These are phyloP conservation scores for Amphiprion ocellaris DNA, from an alignment of 2,113 vertebrate genomes.

Conservation along the genomic window DNA sequence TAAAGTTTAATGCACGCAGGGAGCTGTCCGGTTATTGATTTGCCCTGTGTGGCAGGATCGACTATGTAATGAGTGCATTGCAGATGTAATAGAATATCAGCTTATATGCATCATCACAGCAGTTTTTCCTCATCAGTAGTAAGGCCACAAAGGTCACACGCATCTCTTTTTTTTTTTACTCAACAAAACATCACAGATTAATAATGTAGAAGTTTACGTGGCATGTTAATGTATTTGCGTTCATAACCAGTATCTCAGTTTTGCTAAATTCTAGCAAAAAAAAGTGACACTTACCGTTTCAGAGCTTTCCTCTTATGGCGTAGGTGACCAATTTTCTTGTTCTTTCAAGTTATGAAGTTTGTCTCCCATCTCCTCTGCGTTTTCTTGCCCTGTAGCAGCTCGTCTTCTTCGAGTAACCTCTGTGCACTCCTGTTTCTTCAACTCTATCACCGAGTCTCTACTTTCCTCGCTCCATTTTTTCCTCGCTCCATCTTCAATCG, in stretches of 20 bases:
- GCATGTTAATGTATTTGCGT: neutral
- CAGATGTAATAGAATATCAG: conserved; percentile 69
- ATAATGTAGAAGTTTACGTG: neutral
- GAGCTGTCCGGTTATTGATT: conserved; percentile 50
- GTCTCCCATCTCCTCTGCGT: conserved; percentile 14
- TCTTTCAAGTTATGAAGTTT: conserved; percentile 17
- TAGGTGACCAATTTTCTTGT: conserved; percentile 4
- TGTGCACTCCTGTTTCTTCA: conserved; percentile 21
- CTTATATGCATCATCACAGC: conserved; percentile 16
- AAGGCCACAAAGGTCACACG: neutral
- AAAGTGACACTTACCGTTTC: conserved; percentile 56
- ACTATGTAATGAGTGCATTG: conserved; percentile 60
- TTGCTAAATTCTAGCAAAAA: conserved; percentile 8
- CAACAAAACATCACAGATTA: too few relatives aligned
- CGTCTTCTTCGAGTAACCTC: conserved; percentile 24
- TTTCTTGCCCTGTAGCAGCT: neutral
- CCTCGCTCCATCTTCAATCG: conserved; percentile 56
- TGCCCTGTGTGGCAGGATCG: conserved; percentile 10
- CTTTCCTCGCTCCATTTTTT: conserved; percentile 28
- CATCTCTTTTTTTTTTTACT: neutral
- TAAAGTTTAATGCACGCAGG: neutral
- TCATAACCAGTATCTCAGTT: conserved; percentile 19
- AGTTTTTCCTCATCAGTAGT: neutral
- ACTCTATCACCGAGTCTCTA: neutral
- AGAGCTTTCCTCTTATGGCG: neutral